Evolutionary conservation across 2,797 vertebrate species (phyloP).

Genomic region (Mycteria americana): DNA sequence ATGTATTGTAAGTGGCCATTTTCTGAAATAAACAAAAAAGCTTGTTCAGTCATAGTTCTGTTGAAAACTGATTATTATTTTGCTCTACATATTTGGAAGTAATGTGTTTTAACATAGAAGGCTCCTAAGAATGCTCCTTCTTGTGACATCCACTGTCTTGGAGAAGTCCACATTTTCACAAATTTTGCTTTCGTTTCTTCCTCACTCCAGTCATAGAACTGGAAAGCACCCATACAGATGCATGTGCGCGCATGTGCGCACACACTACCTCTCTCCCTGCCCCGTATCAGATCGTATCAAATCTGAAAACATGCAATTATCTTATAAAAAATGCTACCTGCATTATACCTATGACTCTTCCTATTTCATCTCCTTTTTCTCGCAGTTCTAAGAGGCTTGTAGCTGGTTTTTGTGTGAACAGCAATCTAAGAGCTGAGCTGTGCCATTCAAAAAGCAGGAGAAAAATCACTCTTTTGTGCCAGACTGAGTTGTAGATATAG

Average conservation of each 20-base stretch:
- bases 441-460: neutral
- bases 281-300: neutral
- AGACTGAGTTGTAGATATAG: slow-evolving; percentile 9
- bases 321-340: neutral
- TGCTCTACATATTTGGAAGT: neutral
- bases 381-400: neutral
- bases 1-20: neutral
- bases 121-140: neutral
- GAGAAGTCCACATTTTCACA: neutral
- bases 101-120: neutral
- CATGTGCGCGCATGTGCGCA: neutral
- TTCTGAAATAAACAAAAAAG: neutral
- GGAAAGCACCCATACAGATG: neutral
- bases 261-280: neutral
- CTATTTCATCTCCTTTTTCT: slow-evolving; percentile 1
- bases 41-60: neutral
- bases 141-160: neutral
- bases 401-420: slow-evolving; percentile 21
- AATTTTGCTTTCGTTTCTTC: neutral
- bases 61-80: neutral
- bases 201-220: neutral
- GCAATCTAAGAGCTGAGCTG: slow-evolving; percentile 16
- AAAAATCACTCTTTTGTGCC: neutral
- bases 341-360: neutral
- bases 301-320: neutral